Evolutionary conservation across 2,888 invertebrate genomes (phyloP).

Genomic region (Tiphia femorata): DNA sequence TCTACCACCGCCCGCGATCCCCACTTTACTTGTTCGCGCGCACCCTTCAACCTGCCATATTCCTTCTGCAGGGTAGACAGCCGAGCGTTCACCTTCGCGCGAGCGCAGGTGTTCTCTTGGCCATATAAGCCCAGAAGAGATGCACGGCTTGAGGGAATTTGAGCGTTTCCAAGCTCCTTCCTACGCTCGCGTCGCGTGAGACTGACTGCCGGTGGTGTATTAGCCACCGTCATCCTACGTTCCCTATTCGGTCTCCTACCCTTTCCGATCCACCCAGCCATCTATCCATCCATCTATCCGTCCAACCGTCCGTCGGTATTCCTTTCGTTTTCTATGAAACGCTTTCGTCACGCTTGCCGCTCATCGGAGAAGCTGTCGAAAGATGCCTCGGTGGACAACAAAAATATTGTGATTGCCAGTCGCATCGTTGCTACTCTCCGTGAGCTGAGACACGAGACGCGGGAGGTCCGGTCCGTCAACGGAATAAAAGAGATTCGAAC

Average conservation of each 20-base stretch:
- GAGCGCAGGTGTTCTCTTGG: slow-evolving; percentile 23
- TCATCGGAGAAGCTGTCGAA: slow-evolving; percentile 19
- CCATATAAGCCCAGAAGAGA: slow-evolving; percentile 21
- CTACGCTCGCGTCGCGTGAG: neutral
- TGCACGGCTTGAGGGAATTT: slow-evolving; percentile 17
- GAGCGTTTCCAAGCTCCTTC: slow-evolving; percentile 14
- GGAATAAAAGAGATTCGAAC: too few species aligned
- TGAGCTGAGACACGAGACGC: neutral
- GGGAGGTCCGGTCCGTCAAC: neutral
- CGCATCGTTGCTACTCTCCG: slow-evolving; percentile 12
- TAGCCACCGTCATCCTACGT: slow-evolving; percentile 9
- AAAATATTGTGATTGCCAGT: slow-evolving; percentile 31
- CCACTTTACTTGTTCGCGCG: too few species aligned
- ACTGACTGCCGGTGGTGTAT: neutral
- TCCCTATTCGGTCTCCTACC: too few species aligned
- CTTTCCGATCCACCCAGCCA: neutral
- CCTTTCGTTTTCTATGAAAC: slow-evolving; percentile 4
- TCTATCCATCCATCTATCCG: slow-evolving; percentile 17
- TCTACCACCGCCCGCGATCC: too few species aligned
- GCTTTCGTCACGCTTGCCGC: slow-evolving; percentile 38
- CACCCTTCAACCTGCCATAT: slow-evolving; percentile 16
- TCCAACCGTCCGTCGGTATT: slow-evolving; percentile 8
- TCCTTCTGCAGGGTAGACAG: slow-evolving; percentile 13
- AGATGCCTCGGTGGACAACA: slow-evolving; percentile 15
- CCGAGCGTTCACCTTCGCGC: slow-evolving; percentile 14